These are phyloP conservation scores for Drosophila aldrichi DNA, from an alignment of 2,888 invertebrate genomes.

Conservation along the genomic window DNA sequence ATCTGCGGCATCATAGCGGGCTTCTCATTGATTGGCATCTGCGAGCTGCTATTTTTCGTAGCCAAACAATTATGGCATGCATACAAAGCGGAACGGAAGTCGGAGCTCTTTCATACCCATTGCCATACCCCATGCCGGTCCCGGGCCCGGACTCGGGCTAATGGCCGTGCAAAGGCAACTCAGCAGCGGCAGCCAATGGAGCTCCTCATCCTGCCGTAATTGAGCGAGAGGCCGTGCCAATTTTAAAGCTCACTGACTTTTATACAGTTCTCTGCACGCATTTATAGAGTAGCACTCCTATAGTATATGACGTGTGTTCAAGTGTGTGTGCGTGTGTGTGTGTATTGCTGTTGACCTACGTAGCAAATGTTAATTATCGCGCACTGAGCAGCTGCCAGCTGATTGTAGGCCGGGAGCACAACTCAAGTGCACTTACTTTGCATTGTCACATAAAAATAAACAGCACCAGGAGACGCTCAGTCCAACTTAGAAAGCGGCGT, in stretches of 20 bases:
- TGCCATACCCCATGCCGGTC: constrained; percentile 18
- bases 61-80: constrained; percentile 85
- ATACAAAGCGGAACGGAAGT: constrained; percentile 65
- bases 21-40: constrained; percentile 87
- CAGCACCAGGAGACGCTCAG: constrained; percentile 40
- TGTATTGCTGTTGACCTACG: constrained; percentile 54
- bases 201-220: constrained; percentile 80
- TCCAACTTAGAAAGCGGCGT: background rate
- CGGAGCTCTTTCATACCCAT: constrained; percentile 47
- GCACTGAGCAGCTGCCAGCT: constrained; percentile 57
- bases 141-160: constrained; percentile 38
- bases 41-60: constrained; percentile 88
- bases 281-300: constrained; percentile 17
- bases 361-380: constrained; percentile 67
- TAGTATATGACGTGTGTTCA: constrained; percentile 7
- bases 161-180: constrained; percentile 60
- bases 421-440: constrained; percentile 77
- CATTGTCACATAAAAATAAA: constrained; percentile 76
- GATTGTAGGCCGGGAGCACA: constrained; percentile 56
- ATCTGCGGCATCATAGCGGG: constrained; percentile 88
- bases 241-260: constrained; percentile 80
- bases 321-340: constrained; percentile 11
- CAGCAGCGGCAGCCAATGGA: constrained; percentile 47
- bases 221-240: constrained; percentile 67
- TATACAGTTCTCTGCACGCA: constrained; percentile 57